Evolutionary conservation across 2,113 vertebrate species (phyloP).

Genomic region (Misgurnus mizolepis): DNA sequence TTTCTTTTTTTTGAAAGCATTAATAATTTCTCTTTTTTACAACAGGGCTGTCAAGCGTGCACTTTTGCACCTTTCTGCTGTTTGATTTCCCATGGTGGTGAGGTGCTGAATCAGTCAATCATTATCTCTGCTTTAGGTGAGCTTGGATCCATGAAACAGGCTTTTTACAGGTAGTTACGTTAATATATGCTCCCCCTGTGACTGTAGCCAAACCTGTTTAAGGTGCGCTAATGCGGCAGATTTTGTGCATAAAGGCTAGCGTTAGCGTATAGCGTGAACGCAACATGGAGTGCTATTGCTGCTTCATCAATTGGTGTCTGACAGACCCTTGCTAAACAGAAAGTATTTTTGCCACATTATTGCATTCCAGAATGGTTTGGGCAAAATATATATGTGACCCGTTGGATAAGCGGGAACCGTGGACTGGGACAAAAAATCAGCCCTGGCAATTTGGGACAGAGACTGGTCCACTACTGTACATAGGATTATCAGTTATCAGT

Average conservation of each 20-base stretch:
- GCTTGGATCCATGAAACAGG: constrained; percentile 28
- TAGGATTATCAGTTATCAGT: no score
- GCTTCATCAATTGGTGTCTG: constrained; percentile 22
- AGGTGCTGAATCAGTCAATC: constrained; percentile 36
- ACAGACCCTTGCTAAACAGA: constrained; percentile 27
- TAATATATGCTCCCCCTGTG: constrained; percentile 31
- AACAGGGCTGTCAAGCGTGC: constrained; percentile 33
- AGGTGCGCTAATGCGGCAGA: constrained; percentile 20
- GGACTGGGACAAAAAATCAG: not conserved
- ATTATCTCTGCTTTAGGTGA: constrained; percentile 41
- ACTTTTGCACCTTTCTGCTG: constrained; percentile 29
- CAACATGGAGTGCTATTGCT: constrained; percentile 20
- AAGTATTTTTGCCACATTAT: constrained; percentile 35
- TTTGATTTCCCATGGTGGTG: constrained; percentile 35
- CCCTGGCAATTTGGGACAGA: no score
- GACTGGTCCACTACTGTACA: no score
- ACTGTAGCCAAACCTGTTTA: constrained; percentile 25
- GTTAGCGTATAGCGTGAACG: not conserved
- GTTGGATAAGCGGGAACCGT: not conserved
- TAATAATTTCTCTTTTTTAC: constrained; percentile 38
- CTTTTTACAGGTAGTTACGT: constrained; percentile 42
- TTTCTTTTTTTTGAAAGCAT: constrained; percentile 38
- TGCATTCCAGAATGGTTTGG: constrained; percentile 7
- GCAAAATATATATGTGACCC: constrained; percentile 24
- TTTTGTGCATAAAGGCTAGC: constrained; percentile 14